A percentile compares a stretch with the other conserved stretches of the same genome.
Conservation (phyloP, 2,113 vertebrate genomes). For the Aythya baeri region DNA sequence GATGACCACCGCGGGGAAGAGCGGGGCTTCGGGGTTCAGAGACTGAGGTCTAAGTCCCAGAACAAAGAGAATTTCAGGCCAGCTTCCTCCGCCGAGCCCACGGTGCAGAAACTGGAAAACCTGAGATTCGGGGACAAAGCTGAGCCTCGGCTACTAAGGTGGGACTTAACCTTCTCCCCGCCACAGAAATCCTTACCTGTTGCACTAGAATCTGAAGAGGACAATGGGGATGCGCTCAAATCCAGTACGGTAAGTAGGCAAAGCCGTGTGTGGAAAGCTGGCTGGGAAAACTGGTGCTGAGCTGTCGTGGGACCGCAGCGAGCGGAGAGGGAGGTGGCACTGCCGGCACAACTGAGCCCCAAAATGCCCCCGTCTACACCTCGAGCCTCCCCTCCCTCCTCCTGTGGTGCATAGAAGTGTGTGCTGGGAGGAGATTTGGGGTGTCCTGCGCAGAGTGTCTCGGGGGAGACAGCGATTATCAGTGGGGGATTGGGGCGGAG, state of each 20-base stretch:
- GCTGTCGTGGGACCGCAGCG: fast-evolving
- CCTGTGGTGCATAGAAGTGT: fast-evolving
- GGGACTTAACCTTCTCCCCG: slow-evolving; percentile 95
- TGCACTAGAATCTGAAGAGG: slow-evolving; percentile 91
- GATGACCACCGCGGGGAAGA: slow-evolving; percentile 78
- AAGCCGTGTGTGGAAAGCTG: background rate
- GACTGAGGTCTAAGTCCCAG: slow-evolving; percentile 85
- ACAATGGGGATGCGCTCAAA: slow-evolving; percentile 88
- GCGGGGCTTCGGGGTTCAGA: slow-evolving; percentile 84
- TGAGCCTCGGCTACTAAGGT: slow-evolving; percentile 92
- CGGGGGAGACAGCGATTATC: background rate
- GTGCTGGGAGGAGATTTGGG: background rate
- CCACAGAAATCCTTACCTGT: slow-evolving; percentile 93
- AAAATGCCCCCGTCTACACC: fast-evolving
- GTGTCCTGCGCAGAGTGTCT: background rate
- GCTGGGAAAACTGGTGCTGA: fast-evolving
- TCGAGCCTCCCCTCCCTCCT: background rate
- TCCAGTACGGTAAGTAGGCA: slow-evolving; percentile 88
- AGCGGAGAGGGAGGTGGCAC: fast-evolving
- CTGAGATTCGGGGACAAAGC: slow-evolving; percentile 91
- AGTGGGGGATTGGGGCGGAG: background rate
- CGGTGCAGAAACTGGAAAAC: slow-evolving; percentile 96
- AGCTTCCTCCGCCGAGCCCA: slow-evolving; percentile 84
- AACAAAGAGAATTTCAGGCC: slow-evolving; percentile 85
- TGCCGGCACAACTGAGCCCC: background rate